phyloP scores from a whole-genome alignment of 2,888 invertebrate genomes.

The Mechanitis messenoides region DNA sequence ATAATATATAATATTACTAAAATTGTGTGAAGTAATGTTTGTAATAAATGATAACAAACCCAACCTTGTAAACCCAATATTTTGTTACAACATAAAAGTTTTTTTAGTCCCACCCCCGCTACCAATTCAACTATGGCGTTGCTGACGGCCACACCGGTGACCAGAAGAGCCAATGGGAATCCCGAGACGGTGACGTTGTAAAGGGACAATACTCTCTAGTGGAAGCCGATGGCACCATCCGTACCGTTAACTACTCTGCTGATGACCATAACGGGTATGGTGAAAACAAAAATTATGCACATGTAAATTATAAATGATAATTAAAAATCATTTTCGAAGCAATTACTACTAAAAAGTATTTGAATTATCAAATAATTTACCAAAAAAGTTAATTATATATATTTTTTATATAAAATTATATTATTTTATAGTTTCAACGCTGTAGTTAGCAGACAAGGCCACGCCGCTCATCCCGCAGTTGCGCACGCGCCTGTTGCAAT shows the following conservation, averaged over 20 bases:
- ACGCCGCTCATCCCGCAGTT: constrained; percentile 71
- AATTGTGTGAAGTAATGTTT: no score
- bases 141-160: constrained; percentile 79
- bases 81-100: background rate
- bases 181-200: constrained; percentile 79
- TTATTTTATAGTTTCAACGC: constrained; percentile 71
- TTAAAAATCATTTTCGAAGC: no score
- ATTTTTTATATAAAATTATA: no score
- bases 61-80: no score
- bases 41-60: no score
- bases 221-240: constrained; percentile 78
- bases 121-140: constrained; percentile 79
- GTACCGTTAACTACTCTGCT: constrained; percentile 79
- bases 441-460: constrained; percentile 75
- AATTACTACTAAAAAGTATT: no score
- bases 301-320: background rate
- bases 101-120: constrained; percentile 76
- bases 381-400: background rate
- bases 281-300: background rate
- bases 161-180: constrained; percentile 78
- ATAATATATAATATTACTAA: no score
- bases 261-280: constrained; percentile 76
- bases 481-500: constrained; percentile 48
- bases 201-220: constrained; percentile 81
- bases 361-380: background rate